phyloP scores from a whole-genome alignment of 1,140 invertebrate genomes.

The Ooceraea biroi region DNA sequence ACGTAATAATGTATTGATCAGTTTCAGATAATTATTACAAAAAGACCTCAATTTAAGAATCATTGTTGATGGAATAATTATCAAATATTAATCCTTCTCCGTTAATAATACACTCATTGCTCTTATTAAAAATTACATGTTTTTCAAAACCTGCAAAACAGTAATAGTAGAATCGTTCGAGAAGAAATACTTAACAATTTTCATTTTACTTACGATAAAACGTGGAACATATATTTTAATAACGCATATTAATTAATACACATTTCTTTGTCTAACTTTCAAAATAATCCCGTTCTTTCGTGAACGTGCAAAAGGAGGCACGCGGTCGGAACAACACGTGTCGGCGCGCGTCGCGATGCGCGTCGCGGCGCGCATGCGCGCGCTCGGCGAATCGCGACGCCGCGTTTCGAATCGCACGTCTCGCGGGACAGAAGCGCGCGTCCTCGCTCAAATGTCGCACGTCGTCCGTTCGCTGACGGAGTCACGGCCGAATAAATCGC shows the following conservation, averaged over 20 bases:
- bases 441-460: constrained; percentile 50
- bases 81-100: background rate
- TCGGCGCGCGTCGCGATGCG: background rate
- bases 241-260: too few relatives aligned
- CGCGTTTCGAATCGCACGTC: constrained; percentile 77
- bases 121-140: too few relatives aligned
- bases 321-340: constrained; percentile 44
- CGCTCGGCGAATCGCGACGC: constrained; percentile 64
- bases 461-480: constrained; percentile 34
- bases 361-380: constrained; percentile 74
- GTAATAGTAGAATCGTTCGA: too few relatives aligned
- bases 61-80: background rate
- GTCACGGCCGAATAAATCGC: constrained; percentile 7
- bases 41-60: background rate
- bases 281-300: background rate
- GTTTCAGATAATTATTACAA: background rate
- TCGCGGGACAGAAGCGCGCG: constrained; percentile 59
- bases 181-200: too few relatives aligned
- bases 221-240: background rate
- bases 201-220: too few relatives aligned
- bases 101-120: too few relatives aligned
- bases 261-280: background rate
- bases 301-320: constrained; percentile 16
- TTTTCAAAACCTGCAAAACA: too few relatives aligned
- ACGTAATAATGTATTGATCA: background rate